phyloP scores from a whole-genome alignment of 1,140 invertebrate species.

The Lanistes nyassanus region DNA sequence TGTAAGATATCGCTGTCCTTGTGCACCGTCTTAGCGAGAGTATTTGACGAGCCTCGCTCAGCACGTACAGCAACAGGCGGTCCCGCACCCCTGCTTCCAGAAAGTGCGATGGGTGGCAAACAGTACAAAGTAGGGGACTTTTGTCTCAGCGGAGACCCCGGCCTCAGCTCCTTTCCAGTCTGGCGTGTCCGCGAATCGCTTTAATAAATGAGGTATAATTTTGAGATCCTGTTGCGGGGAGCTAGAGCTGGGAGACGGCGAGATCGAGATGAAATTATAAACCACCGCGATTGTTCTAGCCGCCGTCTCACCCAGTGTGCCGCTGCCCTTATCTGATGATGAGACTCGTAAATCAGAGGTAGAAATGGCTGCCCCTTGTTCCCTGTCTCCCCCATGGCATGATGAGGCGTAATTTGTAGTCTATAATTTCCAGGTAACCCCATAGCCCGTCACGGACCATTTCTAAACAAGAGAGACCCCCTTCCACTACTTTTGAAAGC shows the following conservation, averaged over 20 bases:
- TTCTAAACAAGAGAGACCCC: not conserved
- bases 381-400: not conserved
- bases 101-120: too few relatives aligned
- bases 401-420: constrained; percentile 25
- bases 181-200: not conserved
- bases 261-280: constrained; percentile 16
- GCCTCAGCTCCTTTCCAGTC: not conserved
- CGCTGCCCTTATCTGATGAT: constrained; percentile 15
- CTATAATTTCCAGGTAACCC: constrained; percentile 24
- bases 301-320: not conserved
- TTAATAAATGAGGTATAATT: constrained; percentile 20
- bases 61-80: too few relatives aligned
- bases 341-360: constrained; percentile 13
- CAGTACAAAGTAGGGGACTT: too few relatives aligned
- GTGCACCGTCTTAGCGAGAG: too few relatives aligned
- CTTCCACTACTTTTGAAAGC: too few relatives aligned
- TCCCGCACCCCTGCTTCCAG: too few relatives aligned
- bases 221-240: constrained; percentile 11
- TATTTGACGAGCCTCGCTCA: too few relatives aligned
- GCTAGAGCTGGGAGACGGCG: not conserved
- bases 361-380: not conserved
- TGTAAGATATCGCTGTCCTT: too few relatives aligned
- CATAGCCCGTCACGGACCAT: constrained; percentile 1
- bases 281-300: constrained; percentile 1
- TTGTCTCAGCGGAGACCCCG: too few relatives aligned